Conservation (phyloP, 2,888 invertebrate genomes). For the Andrena praecox region DNA sequence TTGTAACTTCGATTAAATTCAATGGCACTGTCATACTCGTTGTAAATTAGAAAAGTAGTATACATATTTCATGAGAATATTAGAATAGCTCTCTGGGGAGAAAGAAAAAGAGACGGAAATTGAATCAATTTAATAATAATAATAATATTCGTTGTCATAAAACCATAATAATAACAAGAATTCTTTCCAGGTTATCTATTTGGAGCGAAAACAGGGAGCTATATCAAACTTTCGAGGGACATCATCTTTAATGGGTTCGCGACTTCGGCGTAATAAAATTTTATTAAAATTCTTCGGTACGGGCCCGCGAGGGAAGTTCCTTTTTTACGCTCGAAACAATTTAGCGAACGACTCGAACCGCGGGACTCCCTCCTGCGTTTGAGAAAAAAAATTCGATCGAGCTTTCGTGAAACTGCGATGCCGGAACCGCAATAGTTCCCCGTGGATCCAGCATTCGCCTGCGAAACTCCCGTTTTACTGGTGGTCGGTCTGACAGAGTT, state of each 20-base stretch:
- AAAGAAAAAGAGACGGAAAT: too few relatives aligned
- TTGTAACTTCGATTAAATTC: too few relatives aligned
- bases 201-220: neutral
- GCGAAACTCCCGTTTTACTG: slow-evolving; percentile 23
- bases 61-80: too few relatives aligned
- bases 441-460: neutral
- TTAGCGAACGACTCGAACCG: neutral
- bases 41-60: too few relatives aligned
- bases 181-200: neutral
- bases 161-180: neutral
- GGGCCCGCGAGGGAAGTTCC: neutral
- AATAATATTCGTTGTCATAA: too few relatives aligned
- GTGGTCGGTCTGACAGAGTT: slow-evolving; percentile 1
- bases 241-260: neutral
- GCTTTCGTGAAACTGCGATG: slow-evolving; percentile 19
- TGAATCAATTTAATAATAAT: too few relatives aligned
- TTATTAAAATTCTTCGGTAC: neutral
- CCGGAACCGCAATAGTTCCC: slow-evolving; percentile 7
- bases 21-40: too few relatives aligned
- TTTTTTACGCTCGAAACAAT: neutral
- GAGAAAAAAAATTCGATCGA: slow-evolving; percentile 21
- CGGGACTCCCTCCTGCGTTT: neutral
- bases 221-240: neutral
- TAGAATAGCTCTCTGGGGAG: too few relatives aligned
- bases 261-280: slow-evolving; percentile 3